These are phyloP conservation scores for Paguma larvata DNA, from an alignment of 2,797 vertebrate genomes.

Conservation along the genomic window DNA sequence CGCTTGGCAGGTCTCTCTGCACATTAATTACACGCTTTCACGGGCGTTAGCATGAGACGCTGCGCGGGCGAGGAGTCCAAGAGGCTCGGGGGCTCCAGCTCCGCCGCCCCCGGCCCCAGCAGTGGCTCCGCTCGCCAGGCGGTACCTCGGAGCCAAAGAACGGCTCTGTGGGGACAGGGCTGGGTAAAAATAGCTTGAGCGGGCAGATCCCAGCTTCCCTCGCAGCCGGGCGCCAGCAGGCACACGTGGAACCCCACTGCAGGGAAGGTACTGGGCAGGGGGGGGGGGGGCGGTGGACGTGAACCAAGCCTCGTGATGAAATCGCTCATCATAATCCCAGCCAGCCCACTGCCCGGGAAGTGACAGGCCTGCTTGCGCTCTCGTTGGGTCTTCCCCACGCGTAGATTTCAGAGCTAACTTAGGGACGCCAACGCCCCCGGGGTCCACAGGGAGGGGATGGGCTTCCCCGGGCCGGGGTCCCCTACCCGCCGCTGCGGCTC, in stretches of 20 bases:
- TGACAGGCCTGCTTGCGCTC: background rate
- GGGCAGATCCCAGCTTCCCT: constrained; percentile 53
- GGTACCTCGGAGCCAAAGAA: constrained; percentile 56
- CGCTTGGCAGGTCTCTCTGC: background rate
- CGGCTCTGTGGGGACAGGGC: constrained; percentile 66
- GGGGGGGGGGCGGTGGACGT: background rate
- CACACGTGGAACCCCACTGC: constrained; percentile 17
- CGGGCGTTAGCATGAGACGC: background rate
- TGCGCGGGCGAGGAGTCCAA: background rate
- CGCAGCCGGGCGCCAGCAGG: background rate
- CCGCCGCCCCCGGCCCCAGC: constrained; percentile 69
- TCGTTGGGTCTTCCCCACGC: background rate
- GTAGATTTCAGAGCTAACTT: background rate
- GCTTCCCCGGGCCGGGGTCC: background rate
- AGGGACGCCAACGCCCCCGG: background rate
- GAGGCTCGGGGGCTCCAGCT: background rate
- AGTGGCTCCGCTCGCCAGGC: constrained; percentile 42
- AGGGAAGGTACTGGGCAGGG: background rate
- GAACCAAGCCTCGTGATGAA: background rate
- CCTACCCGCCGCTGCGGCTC: accelerated
- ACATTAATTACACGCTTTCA: background rate
- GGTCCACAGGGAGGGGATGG: background rate
- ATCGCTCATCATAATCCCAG: background rate
- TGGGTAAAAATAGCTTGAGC: constrained; percentile 74
- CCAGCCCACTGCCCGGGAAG: background rate